Base-by-base conservation (phyloP, 2,888 invertebrate species). In the Nomada hirtipes region DNA sequence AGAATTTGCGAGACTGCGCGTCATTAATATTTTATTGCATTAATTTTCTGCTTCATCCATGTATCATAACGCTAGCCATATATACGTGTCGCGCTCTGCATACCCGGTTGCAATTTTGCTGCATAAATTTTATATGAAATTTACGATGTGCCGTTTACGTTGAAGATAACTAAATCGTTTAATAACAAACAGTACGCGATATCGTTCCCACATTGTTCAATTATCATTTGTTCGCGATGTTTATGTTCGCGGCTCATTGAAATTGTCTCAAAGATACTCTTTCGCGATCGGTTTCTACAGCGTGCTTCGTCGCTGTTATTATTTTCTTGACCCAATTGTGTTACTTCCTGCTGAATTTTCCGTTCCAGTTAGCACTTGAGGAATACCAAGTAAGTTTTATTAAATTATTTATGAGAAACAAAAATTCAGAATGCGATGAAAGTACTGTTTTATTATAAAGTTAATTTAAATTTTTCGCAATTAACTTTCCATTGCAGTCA, bases 1-100 rank as follows among this genome's bases (percentile, higher is more conserved):
- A 15, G 57, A 59, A 63, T 71, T 53, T 53, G 63, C 69, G 42
- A 18, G 60, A 7, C 53, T 20, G 29, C 52, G 65, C 52, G 20
- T 55, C 63, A 77, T 72, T 77, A 64, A 84, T 84, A 78, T 81
- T 85, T 85, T 84, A 82, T 85, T 84, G 78, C 75, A 84, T 78
- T 85, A 84, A 85, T 85, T 85, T 73, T 57, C 47, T 11, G 73
- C 61, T 3, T 26, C 55, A 42, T 59, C 61, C 83, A 72, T 85
- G 77, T 36, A 81, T 85, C 84, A 84, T 82, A 78, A 70, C 64
- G 26, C 15, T 47, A 60, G 47, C 71, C 74, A 82, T 79, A 79
- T 68, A 47, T 65, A 36, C 52, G 59, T 75, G 74, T 71, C 77
- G 55, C 29, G 64, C 52, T 63, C 64, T 61, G 61, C 72, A 85